Base-by-base conservation (phyloP, 1,140 invertebrate genomes). In the Contarinia nasturtii region DNA sequence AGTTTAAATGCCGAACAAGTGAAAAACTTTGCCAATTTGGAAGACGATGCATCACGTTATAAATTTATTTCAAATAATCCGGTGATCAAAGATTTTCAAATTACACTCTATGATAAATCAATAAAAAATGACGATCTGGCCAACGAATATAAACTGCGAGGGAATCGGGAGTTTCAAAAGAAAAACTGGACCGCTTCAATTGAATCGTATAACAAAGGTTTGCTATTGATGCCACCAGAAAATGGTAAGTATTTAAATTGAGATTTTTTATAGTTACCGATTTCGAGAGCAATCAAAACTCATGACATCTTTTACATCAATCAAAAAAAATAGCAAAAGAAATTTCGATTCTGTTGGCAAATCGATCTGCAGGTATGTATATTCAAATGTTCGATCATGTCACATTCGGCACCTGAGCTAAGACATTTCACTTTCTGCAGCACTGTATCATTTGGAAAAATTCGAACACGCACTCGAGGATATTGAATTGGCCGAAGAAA, bases 91-190 rank as follows among this genome's bases (percentile, higher is more conserved):
- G 46, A 44, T 15, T 48, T 58, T 20, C 48, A 58, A 22, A 54
- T 68, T 44, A 50, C 52, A 22, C 50, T 54, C 12, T 55, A 58
- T 19, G 56, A 51, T 36, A 60, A 57, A 44, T 68, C 66, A 34
- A 27, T 27, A 27, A 91, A 91, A 64, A 70, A 74, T 60, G 57
- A 67, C 8, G 65, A 74, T 46, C 69, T 72, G 55, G 76, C 85
- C 1, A 62, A 71, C 17, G 60, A 69, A 46, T 61, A 79, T 4
- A 86, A 91, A 62, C 72, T 78, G 44, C 67, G 74, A 48, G 90
- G 86, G 15, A 92, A 92, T 57, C 68, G 70, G 42, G 75, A 72
- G 20, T 92, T 90, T 53, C 77, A 81, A 53, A 74, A 73, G 51
- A 80, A 80, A 46, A 73, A 85, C 54, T 88, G 80, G 67, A 51